These are phyloP conservation scores for Myodes glareolus DNA, from an alignment of 2,113 vertebrate species.

Conservation along the genomic window DNA sequence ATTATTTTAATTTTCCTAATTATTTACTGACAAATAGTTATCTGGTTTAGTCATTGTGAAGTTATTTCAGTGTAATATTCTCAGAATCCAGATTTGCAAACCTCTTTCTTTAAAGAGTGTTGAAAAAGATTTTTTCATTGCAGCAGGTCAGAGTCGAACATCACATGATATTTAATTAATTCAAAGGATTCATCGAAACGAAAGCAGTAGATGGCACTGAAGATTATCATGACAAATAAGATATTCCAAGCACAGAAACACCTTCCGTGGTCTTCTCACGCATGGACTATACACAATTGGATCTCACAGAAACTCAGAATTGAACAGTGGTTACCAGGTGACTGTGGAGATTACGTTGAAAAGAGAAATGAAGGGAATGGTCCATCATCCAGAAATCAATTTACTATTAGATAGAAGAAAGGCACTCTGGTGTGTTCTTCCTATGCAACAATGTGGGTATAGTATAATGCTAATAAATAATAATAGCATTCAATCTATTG, in stretches of 20 bases:
- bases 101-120: neutral
- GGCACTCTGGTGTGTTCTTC: neutral
- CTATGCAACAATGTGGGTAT: fast-evolving
- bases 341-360: neutral
- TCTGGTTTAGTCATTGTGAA: neutral
- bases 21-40: neutral
- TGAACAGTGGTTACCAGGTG: neutral
- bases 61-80: neutral
- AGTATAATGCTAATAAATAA: neutral
- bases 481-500: neutral
- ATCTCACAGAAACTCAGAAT: neutral
- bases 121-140: neutral
- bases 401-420: neutral
- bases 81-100: neutral
- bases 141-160: neutral
- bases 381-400: neutral
- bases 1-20: neutral
- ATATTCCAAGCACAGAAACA: no score
- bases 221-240: neutral
- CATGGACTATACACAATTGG: neutral
- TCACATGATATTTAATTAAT: neutral
- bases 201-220: neutral
- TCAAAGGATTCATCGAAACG: neutral
- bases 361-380: neutral
- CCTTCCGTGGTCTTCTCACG: fast-evolving